phyloP scores from a whole-genome alignment of 92 coral and sea anemone genomes.

The Paramuricea clavata region DNA sequence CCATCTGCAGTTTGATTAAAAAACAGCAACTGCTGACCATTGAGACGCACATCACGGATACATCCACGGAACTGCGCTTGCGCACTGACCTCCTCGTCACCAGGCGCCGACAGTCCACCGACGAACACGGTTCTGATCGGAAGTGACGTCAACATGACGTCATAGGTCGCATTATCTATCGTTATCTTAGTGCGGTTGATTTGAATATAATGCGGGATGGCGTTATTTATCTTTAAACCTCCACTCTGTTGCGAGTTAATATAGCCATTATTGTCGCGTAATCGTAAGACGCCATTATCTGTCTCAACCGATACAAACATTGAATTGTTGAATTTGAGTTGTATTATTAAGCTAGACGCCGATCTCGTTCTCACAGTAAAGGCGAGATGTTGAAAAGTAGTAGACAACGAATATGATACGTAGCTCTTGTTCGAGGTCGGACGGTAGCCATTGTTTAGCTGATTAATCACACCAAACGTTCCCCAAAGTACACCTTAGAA shows the following conservation, averaged over 20 bases:
- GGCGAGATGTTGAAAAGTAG: slow-evolving; percentile 68
- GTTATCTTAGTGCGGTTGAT: slow-evolving; percentile 61
- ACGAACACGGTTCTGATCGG: slow-evolving; percentile 66
- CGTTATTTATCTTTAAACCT: slow-evolving; percentile 62
- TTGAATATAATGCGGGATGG: slow-evolving; percentile 72
- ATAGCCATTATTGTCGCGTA: slow-evolving; percentile 61
- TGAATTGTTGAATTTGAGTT: not conserved
- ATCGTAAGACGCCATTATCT: slow-evolving; percentile 62
- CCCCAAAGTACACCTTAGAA: slow-evolving; percentile 77
- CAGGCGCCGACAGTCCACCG: slow-evolving; percentile 78
- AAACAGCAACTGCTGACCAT: slow-evolving; percentile 81
- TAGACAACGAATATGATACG: slow-evolving; percentile 72
- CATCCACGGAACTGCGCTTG: slow-evolving; percentile 84
- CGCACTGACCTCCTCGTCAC: slow-evolving; percentile 40
- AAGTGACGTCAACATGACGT: slow-evolving; percentile 39
- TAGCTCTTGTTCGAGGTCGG: slow-evolving; percentile 70
- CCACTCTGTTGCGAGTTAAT: slow-evolving; percentile 51
- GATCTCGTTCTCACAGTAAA: slow-evolving; percentile 86
- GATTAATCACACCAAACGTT: slow-evolving; percentile 89
- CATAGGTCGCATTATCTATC: slow-evolving; percentile 64
- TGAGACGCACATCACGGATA: slow-evolving; percentile 84
- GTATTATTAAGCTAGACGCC: slow-evolving; percentile 53
- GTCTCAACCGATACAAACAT: slow-evolving; percentile 5
- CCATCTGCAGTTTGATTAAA: slow-evolving; percentile 27
- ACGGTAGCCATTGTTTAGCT: slow-evolving; percentile 65